Evolutionary conservation across 2,797 vertebrate genomes (phyloP).

Genomic region (Sebastes hubbsi): DNA sequence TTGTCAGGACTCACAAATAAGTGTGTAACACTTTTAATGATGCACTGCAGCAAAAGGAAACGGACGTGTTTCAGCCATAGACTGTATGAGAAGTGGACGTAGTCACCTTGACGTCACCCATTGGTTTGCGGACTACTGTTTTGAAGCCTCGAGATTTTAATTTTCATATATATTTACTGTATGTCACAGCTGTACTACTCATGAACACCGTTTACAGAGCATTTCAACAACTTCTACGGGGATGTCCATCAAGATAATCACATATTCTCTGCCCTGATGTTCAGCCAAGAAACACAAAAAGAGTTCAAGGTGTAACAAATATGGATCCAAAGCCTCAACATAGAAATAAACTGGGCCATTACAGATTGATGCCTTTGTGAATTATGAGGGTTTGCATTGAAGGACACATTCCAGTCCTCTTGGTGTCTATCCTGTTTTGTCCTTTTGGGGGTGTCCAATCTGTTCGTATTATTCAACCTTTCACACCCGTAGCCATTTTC

Average conservation of each 20-base stretch:
- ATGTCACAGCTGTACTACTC: neutral
- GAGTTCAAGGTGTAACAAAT: slow-evolving; percentile 2
- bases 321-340: slow-evolving; percentile 19
- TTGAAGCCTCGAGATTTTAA: too few species aligned
- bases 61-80: too few species aligned
- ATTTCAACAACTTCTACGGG: neutral
- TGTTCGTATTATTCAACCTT: slow-evolving; percentile 21
- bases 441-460: slow-evolving; percentile 8
- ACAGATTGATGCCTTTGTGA: slow-evolving; percentile 23
- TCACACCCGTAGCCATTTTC: slow-evolving; percentile 6
- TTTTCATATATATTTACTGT: neutral
- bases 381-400: slow-evolving; percentile 2
- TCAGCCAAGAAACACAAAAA: neutral
- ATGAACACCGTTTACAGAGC: neutral
- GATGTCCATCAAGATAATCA: neutral
- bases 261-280: neutral
- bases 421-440: slow-evolving; percentile 2
- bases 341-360: slow-evolving; percentile 32
- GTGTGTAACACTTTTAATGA: too few species aligned
- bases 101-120: too few species aligned
- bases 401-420: slow-evolving; percentile 11
- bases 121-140: too few species aligned
- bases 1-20: too few species aligned
- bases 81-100: too few species aligned
- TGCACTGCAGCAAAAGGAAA: too few species aligned